Conservation (phyloP, 2,888 invertebrate species). For the Dicycla oo region DNA sequence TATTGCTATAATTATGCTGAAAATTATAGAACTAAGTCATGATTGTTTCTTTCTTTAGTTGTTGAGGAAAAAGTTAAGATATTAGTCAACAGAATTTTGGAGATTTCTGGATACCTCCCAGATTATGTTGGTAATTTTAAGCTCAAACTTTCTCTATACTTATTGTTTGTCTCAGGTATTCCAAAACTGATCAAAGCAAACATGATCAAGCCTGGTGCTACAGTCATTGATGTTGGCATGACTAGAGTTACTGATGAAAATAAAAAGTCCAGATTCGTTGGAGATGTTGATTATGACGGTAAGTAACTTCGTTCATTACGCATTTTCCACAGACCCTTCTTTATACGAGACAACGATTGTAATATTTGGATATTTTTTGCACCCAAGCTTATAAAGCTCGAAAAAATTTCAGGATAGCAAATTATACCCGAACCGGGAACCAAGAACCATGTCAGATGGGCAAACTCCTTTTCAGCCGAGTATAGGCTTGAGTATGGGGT, state of each 20-base stretch:
- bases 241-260: slow-evolving; percentile 92
- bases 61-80: not conserved
- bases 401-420: no score
- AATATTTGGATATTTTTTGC: not conserved
- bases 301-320: slow-evolving; percentile 59
- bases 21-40: not conserved
- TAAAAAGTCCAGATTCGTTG: slow-evolving; percentile 94
- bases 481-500: no score
- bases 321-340: not conserved
- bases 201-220: slow-evolving; percentile 97
- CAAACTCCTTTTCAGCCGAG: no score
- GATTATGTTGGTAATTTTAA: not conserved
- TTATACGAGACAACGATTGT: not conserved
- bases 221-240: slow-evolving; percentile 97
- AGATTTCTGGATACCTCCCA: not conserved
- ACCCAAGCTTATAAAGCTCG: no score
- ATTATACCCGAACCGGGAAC: no score
- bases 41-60: not conserved
- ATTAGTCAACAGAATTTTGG: not conserved
- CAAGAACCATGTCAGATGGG: no score
- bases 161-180: slow-evolving; percentile 87
- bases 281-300: slow-evolving; percentile 97
- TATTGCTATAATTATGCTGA: not conserved
- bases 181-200: slow-evolving; percentile 94
- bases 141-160: not conserved